Conservation (phyloP, 2,113 vertebrate genomes). For the Tringa solitaria region DNA sequence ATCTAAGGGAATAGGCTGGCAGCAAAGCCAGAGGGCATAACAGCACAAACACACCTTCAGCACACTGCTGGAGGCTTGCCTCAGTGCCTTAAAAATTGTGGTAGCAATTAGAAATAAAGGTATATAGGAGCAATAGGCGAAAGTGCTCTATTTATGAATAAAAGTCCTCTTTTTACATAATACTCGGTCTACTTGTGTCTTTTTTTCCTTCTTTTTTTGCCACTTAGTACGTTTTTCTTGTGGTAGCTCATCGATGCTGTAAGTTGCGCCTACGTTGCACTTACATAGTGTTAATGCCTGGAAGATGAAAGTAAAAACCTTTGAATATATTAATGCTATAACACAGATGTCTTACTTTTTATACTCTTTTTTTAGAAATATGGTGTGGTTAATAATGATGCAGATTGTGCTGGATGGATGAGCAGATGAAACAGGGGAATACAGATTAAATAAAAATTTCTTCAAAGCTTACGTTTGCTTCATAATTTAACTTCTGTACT, state of each 20-base stretch:
- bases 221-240: conserved; percentile 45
- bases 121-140: conserved; percentile 65
- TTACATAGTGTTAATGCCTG: conserved; percentile 79
- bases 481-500: conserved; percentile 84
- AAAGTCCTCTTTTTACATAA: conserved; percentile 71
- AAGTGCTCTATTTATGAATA: conserved; percentile 65
- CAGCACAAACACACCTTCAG: conserved; percentile 98
- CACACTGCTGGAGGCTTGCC: conserved; percentile 89
- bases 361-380: conserved; percentile 74
- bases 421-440: conserved; percentile 84
- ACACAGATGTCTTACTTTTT: conserved; percentile 87
- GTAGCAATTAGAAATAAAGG: conserved; percentile 85
- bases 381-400: conserved; percentile 84
- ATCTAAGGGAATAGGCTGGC: conserved; percentile 99
- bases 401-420: conserved; percentile 83
- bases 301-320: conserved; percentile 85
- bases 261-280: conserved; percentile 71
- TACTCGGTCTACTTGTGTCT: conserved; percentile 1
- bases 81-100: conserved; percentile 84
- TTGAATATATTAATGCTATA: conserved; percentile 86
- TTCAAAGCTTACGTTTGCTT: conserved; percentile 84
- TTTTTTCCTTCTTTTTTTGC: neutral
- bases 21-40: conserved; percentile 99
- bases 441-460: conserved; percentile 84
- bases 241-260: conserved; percentile 61